Base-by-base conservation (phyloP, 2,888 invertebrate genomes). In the Teinopalpus imperialis region DNA sequence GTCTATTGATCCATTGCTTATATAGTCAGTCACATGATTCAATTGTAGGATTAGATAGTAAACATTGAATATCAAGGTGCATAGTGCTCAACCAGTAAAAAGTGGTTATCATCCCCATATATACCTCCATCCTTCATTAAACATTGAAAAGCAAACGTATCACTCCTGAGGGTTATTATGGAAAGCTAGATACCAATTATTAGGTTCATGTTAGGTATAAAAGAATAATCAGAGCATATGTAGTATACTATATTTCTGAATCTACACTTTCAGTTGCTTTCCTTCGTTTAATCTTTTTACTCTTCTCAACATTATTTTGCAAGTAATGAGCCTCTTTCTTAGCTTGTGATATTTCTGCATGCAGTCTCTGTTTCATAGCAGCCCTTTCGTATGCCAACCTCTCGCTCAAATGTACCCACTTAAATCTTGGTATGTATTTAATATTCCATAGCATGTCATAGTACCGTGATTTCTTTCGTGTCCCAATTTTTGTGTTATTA, bases 331-430 rank as follows among this genome's bases (percentile, higher is more conserved):
- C 94, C 74, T 98, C 97, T 75, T 95, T 94, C 75, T 97, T 97
- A 0, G 97, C 98, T 69, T 97, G 95, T 7, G 95, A 92, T 43
- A 98, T 95, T 86, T 98, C 98, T 0, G 94, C 92, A 54, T 94
- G 87, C 52, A 98, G 78, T 66, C 96, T 92, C 74, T 98, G 97
- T 68, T 95, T 94, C 61, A 94, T 93, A 0, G 96, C 95, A 10
- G 97, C 97, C 71, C 94, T 93, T 75, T 99, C 98, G 75, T 98
- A 98, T 1, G 95, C 95, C 56, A 99, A 86, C 57, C 98, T 91
- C 82, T 99, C 99, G 71, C 95, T 96, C 27, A 99, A 89, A 79
- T 99, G 98, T 16, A 94, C 90, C 99, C 99, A 99, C 81, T 98
- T 98, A 72, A 99, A 99, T 56, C 95, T 92, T 1, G 96, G 94